A percentile compares a stretch with the other conserved stretches of the same genome.
Conservation (phyloP, 2,797 vertebrate genomes). For the Hippocampus kuda region DNA sequence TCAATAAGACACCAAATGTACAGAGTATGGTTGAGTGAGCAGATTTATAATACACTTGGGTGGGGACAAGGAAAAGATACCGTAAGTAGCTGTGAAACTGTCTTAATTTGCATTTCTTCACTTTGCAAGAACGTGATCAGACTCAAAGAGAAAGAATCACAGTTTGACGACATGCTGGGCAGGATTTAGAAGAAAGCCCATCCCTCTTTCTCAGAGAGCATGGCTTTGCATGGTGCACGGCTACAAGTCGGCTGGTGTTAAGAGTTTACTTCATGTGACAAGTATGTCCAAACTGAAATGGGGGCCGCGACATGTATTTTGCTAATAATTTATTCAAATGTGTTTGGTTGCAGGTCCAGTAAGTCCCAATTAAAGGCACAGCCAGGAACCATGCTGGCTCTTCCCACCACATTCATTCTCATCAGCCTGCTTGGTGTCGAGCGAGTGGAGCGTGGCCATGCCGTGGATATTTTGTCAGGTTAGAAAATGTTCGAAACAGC, state of each 20-base stretch:
- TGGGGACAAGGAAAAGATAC: not conserved
- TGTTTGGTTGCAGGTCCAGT: conserved; percentile 35
- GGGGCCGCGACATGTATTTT: too few relatives aligned
- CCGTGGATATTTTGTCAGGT: conserved; percentile 43
- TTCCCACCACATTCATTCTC: conserved; percentile 27
- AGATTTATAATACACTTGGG: not conserved
- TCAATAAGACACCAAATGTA: not conserved
- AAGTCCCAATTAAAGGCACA: conserved; percentile 13
- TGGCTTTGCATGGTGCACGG: conserved; percentile 2
- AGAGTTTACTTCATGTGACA: not conserved
- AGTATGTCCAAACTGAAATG: not conserved
- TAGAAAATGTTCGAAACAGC: conserved; percentile 14
- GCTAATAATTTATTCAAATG: not conserved
- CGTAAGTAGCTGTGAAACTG: conserved; percentile 10
- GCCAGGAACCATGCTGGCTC: conserved; percentile 37
- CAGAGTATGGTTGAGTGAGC: conserved; percentile 12
- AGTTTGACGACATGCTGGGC: conserved; percentile 35
- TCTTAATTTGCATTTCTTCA: conserved; percentile 17
- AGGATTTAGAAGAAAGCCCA: conserved; percentile 50
- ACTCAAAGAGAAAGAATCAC: conserved; percentile 16
- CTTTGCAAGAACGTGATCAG: conserved; percentile 1
- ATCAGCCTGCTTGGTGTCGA: conserved; percentile 39
- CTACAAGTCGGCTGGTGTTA: conserved; percentile 12
- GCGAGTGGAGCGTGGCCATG: conserved; percentile 29
- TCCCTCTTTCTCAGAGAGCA: conserved; percentile 39